Percentiles rank a stretch among this genome's conserved stretches.
These are phyloP conservation scores for Cheilosia impressa DNA, from an alignment of 2,888 invertebrate genomes.

Conservation along the genomic window DNA sequence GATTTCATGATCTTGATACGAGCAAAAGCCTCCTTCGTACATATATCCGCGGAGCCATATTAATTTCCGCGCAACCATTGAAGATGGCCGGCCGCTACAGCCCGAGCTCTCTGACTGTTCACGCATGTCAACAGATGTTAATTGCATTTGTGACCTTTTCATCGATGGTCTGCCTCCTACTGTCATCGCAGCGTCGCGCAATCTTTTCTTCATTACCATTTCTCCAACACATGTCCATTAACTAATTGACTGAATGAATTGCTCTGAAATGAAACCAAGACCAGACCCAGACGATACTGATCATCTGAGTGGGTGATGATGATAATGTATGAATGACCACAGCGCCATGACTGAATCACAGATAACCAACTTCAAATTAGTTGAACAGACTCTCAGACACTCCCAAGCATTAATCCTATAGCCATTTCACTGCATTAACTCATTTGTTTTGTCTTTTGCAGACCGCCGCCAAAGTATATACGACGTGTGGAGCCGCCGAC, in stretches of 20 bases:
- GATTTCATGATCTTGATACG: slow-evolving; percentile 49
- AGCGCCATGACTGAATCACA: slow-evolving; percentile 21
- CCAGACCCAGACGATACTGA: slow-evolving; percentile 17
- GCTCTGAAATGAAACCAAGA: slow-evolving; percentile 29
- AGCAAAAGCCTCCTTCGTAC: neutral
- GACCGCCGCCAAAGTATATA: slow-evolving; percentile 88
- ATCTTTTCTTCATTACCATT: slow-evolving; percentile 28
- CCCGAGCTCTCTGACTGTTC: slow-evolving; percentile 10
- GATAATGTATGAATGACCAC: slow-evolving; percentile 37
- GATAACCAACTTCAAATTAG: slow-evolving; percentile 14
- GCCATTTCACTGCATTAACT: slow-evolving; percentile 27
- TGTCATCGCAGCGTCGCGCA: slow-evolving; percentile 38
- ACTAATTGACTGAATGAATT: slow-evolving; percentile 67
- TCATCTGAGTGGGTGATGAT: slow-evolving; percentile 61
- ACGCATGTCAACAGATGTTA: slow-evolving; percentile 71
- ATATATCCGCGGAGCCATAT: slow-evolving; percentile 11
- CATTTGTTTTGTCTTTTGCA: slow-evolving; percentile 77
- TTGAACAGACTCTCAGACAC: slow-evolving; percentile 19
- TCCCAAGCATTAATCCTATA: neutral
- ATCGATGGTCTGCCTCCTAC: slow-evolving; percentile 36
- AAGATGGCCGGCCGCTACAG: neutral
- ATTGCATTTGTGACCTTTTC: slow-evolving; percentile 76
- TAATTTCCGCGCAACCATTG: slow-evolving; percentile 27
- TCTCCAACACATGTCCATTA: slow-evolving; percentile 12
- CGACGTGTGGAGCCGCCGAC: slow-evolving; percentile 86